Percentiles rank a stretch among this genome's conserved stretches.
These are phyloP conservation scores for Melanotaenia trifasciata DNA, from an alignment of 2,797 vertebrate genomes.

Conservation along the genomic window DNA sequence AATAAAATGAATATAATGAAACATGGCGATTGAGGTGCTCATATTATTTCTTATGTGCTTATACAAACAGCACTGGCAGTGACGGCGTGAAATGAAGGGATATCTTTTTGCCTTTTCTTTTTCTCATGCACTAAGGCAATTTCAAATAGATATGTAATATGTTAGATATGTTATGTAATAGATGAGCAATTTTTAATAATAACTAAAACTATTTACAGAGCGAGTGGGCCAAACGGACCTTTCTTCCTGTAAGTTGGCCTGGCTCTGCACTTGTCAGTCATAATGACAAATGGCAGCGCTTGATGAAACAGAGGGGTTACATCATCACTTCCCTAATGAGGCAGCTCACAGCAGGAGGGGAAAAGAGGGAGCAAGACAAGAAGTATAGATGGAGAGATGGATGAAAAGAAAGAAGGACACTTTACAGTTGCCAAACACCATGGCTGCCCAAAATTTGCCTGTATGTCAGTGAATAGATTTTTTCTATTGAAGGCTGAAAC, in stretches of 20 bases:
- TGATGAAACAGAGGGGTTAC: slow-evolving; percentile 77
- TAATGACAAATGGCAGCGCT: slow-evolving; percentile 75
- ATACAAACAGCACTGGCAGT: slow-evolving; percentile 4
- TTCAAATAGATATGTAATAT: slow-evolving; percentile 11
- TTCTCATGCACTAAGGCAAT: background rate
- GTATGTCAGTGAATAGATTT: slow-evolving; percentile 44
- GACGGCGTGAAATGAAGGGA: background rate
- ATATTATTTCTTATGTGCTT: slow-evolving; percentile 20
- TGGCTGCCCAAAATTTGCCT: slow-evolving; percentile 55
- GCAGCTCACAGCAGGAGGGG: slow-evolving; percentile 74
- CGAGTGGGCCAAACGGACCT: slow-evolving; percentile 25
- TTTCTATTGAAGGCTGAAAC: slow-evolving; percentile 20
- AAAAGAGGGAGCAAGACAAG: slow-evolving; percentile 48
- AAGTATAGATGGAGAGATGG: slow-evolving; percentile 53
- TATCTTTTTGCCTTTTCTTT: background rate
- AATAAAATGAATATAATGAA: slow-evolving; percentile 25
- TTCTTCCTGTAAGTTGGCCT: slow-evolving; percentile 53
- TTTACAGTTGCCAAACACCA: slow-evolving; percentile 59
- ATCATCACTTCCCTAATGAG: slow-evolving; percentile 81
- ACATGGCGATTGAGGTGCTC: slow-evolving; percentile 27
- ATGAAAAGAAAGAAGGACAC: slow-evolving; percentile 50
- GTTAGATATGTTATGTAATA: too few species aligned
- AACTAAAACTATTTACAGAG: slow-evolving; percentile 19
- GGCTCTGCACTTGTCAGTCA: slow-evolving; percentile 76
- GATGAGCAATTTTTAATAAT: slow-evolving; percentile 11